A percentile compares a stretch with the other conserved stretches of the same genome.
These are phyloP conservation scores for Agonopterix alstromeriana DNA, from an alignment of 2,888 invertebrate species.

Conservation along the genomic window DNA sequence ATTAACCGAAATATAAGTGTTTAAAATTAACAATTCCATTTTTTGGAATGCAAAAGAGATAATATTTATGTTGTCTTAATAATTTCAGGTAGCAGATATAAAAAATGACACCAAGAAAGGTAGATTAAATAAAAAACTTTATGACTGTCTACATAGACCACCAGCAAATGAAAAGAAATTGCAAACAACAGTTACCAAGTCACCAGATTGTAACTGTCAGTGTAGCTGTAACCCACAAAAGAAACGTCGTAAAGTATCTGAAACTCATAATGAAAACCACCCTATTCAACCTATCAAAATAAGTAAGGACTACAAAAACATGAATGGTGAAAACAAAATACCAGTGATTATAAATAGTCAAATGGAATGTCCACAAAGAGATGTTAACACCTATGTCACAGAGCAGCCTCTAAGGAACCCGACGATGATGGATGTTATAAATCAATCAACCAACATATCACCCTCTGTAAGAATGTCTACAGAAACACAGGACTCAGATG, in stretches of 20 bases:
- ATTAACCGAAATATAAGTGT: too few relatives aligned
- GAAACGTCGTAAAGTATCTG: slow-evolving; percentile 27
- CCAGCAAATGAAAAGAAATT: slow-evolving; percentile 50
- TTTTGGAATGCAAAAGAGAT: not conserved
- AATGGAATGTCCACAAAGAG: slow-evolving; percentile 12
- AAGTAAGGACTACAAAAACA: not conserved
- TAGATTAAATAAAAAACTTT: slow-evolving; percentile 45
- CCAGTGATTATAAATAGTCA: slow-evolving; percentile 25
- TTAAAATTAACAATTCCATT: not conserved
- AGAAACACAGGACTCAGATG: slow-evolving; percentile 44
- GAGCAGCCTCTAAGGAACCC: not conserved
- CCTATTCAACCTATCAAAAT: not conserved
- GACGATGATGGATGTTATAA: too few relatives aligned
- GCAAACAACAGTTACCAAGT: slow-evolving; percentile 30
- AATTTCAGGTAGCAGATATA: slow-evolving; percentile 51
- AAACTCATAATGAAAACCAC: slow-evolving; percentile 12
- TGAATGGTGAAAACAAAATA: slow-evolving; percentile 12
- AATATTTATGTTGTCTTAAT: not conserved
- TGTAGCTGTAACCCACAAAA: slow-evolving; percentile 44
- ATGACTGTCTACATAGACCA: slow-evolving; percentile 44
- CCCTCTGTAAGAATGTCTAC: slow-evolving; percentile 20
- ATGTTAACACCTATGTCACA: slow-evolving; percentile 7
- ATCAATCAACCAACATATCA: not conserved
- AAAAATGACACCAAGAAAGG: slow-evolving; percentile 55
- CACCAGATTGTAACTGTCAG: slow-evolving; percentile 38